Conservation (phyloP, 2,888 invertebrate species). For the Watsonalla binaria region DNA sequence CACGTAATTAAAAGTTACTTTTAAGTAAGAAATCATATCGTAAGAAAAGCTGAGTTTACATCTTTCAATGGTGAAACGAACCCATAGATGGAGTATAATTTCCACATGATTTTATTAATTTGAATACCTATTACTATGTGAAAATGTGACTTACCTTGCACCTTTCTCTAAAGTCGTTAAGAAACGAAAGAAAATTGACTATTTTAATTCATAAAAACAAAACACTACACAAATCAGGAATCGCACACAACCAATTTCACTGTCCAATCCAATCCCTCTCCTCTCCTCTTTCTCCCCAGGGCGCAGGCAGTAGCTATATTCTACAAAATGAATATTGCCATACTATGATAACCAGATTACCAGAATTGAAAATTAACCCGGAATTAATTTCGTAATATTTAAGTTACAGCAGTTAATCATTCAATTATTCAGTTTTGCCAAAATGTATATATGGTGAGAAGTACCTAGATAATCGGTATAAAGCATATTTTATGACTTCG, state of each 20-base stretch:
- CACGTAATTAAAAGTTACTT: no score
- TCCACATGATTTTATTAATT: conserved; percentile 8
- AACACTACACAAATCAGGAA: conserved; percentile 45
- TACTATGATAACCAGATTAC: neutral
- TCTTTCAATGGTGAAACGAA: no score
- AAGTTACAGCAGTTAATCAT: no score
- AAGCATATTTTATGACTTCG: no score
- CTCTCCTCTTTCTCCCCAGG: conserved; percentile 1
- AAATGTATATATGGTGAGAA: no score
- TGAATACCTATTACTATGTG: neutral
- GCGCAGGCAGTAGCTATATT: conserved; percentile 8
- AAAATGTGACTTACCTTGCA: conserved; percentile 37
- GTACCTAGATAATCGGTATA: no score
- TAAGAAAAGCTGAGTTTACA: no score
- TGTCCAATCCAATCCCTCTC: conserved; percentile 3
- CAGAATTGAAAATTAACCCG: no score
- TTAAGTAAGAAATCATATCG: no score
- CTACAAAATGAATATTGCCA: neutral
- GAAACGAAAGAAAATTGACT: conserved; percentile 22
- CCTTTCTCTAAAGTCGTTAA: conserved; percentile 25
- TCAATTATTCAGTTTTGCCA: no score
- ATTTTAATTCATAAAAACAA: conserved; percentile 49
- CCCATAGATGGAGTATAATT: neutral
- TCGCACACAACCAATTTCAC: conserved; percentile 2
- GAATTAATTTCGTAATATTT: no score